A percentile compares a stretch with the other conserved stretches of the same genome.
phyloP scores from a whole-genome alignment of 2,113 vertebrate species.

The Daphoenositta chrysoptera region DNA sequence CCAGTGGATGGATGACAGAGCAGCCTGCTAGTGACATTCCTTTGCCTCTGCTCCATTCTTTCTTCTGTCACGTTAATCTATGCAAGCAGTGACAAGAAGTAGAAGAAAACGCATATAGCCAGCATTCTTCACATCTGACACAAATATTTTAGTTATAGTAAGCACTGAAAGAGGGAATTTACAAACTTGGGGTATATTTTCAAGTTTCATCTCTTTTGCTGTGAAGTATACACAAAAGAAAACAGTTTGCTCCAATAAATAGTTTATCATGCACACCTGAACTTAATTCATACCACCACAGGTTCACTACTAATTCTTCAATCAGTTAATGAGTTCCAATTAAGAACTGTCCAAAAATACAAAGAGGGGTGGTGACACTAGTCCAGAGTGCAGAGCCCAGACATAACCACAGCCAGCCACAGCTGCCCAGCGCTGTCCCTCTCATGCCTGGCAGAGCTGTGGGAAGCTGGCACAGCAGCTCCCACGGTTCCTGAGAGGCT shows the following conservation, averaged over 20 bases:
- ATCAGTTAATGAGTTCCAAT: not conserved
- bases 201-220: not conserved
- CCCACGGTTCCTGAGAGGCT: not conserved
- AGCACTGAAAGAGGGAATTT: not conserved
- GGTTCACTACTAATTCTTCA: not conserved
- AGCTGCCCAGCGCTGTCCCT: not conserved
- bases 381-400: accelerated
- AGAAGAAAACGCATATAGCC: not conserved
- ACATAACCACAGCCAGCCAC: accelerated
- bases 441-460: accelerated
- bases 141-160: not conserved
- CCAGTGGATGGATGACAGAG: not conserved
- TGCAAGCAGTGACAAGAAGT: not conserved
- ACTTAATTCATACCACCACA: not conserved
- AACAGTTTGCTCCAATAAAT: not conserved
- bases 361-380: too few relatives aligned
- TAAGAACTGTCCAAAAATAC: not conserved
- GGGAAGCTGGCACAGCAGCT: not conserved
- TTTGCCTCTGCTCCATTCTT: not conserved
- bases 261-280: not conserved
- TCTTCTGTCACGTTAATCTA: not conserved
- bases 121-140: not conserved
- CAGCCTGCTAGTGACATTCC: not conserved
- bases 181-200: not conserved
- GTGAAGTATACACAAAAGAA: not conserved